Evolutionary conservation across 2,113 vertebrate species (phyloP).

Genomic region (Nettapus auritus): DNA sequence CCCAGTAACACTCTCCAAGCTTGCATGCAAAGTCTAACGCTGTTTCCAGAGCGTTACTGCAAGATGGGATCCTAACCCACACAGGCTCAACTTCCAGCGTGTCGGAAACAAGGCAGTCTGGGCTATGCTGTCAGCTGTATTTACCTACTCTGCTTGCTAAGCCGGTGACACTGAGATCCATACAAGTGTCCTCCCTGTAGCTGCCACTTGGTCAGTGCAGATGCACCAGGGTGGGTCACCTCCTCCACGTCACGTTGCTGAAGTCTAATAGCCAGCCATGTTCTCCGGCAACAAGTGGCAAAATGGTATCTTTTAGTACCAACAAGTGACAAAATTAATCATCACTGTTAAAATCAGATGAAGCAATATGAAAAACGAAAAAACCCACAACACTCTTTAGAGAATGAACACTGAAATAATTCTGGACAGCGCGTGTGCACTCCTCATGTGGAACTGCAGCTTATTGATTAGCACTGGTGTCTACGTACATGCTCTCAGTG

Average conservation of each 20-base stretch:
- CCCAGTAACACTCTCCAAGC: background rate
- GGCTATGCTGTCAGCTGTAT: accelerated
- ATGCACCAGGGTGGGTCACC: background rate
- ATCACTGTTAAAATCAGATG: background rate
- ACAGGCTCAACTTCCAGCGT: background rate
- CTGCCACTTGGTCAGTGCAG: background rate
- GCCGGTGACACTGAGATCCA: background rate
- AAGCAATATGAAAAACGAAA: background rate
- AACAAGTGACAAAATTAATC: background rate
- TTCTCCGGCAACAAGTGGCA: background rate
- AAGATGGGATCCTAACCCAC: accelerated
- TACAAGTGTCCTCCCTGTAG: background rate
- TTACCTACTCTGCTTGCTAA: background rate
- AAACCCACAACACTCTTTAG: background rate
- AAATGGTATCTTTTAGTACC: background rate
- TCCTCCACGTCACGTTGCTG: background rate
- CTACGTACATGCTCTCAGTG: background rate
- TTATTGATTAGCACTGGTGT: background rate
- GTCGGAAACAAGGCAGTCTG: background rate
- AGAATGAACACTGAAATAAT: background rate
- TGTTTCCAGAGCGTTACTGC: background rate
- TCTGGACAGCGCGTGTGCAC: no score
- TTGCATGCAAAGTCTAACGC: background rate
- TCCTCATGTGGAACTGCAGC: background rate
- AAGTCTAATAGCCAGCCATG: background rate